Base-by-base conservation (phyloP, 2,797 vertebrate genomes). In the Halcyon badia region DNA sequence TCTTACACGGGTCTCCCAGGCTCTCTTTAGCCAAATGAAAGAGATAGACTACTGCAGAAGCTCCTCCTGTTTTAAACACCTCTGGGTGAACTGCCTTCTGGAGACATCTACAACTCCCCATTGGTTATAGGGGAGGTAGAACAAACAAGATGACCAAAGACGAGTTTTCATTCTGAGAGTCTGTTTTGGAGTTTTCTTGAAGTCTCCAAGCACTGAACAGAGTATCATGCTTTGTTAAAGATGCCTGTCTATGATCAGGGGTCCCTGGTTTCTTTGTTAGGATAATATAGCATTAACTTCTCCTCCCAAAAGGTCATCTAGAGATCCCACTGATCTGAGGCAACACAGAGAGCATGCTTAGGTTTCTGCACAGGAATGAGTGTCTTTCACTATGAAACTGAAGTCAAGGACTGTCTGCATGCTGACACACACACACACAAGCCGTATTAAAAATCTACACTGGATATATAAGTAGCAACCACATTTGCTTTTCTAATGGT, bases 51-150 rank as follows among this genome's bases (percentile, higher is more conserved):
- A 52, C 11, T 35, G 20, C 26, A 85, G 57, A 72, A 73, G 8
- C 3, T 42, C 44, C 71, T 20, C 35, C 33, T 71, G 10, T 44
- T 87, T 68, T 30, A 77, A 76, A 62, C 18, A 66, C 3, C 31
- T 58, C 56, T 75, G 14, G 4, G 11, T n/a, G 22, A 84, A n/a
- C 11, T 64, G 18, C 28, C 31, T 56, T 79, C 48, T 70, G 20
- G 33, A 82, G 41, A 42, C 15, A 18, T 26, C 33, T 39, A 0
- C 14, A 4, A 10, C 0, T 39, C 42, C 76, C 24, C 17, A 3
- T 5, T 72, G 5, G 28, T 66, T 61, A 52, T n/a, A 39, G 41
- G 33, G 13, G 9, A 75, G 9, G 31, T 71, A 33, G 52, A 75
- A 70, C 5, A 51, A 83, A 54, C 17, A 9, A 26, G 26, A 20